These are phyloP conservation scores for Chloropsis cyanopogon DNA, from an alignment of 2,113 vertebrate genomes.

Conservation along the genomic window DNA sequence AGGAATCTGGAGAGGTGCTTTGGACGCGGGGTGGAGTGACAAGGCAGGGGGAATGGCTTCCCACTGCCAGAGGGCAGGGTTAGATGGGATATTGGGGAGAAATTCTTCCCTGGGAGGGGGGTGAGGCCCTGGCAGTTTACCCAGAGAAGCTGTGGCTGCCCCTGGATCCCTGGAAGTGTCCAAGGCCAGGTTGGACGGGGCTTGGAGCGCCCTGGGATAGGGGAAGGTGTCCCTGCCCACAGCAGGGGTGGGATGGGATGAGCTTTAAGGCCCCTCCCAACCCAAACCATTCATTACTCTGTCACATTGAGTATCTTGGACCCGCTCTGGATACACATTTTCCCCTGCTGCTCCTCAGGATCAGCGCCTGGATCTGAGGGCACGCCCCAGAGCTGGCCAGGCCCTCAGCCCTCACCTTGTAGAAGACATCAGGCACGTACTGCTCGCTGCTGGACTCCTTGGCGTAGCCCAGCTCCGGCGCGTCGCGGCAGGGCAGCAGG, in stretches of 20 bases:
- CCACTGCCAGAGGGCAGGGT: neutral
- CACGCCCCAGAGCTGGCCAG: rapidly evolving
- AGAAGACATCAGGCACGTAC: constrained; percentile 97
- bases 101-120: neutral
- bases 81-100: neutral
- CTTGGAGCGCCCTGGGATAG: neutral
- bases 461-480: constrained; percentile 90
- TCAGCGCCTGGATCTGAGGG: neutral
- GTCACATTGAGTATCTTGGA: rapidly evolving
- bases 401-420: constrained; percentile 79
- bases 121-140: neutral
- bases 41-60: neutral
- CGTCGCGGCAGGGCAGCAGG: constrained; percentile 91
- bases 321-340: rapidly evolving
- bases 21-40: neutral
- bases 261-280: neutral
- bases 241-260: neutral
- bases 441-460: constrained; percentile 98
- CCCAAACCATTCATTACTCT: rapidly evolving
- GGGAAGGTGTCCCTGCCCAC: neutral
- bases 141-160: neutral
- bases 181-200: rapidly evolving
- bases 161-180: neutral
- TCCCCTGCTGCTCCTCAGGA: neutral
- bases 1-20: neutral